Percentiles rank a stretch among this genome's conserved stretches.
These are phyloP conservation scores for Amphiprion ocellaris DNA, from an alignment of 2,113 vertebrate species.

Conservation along the genomic window DNA sequence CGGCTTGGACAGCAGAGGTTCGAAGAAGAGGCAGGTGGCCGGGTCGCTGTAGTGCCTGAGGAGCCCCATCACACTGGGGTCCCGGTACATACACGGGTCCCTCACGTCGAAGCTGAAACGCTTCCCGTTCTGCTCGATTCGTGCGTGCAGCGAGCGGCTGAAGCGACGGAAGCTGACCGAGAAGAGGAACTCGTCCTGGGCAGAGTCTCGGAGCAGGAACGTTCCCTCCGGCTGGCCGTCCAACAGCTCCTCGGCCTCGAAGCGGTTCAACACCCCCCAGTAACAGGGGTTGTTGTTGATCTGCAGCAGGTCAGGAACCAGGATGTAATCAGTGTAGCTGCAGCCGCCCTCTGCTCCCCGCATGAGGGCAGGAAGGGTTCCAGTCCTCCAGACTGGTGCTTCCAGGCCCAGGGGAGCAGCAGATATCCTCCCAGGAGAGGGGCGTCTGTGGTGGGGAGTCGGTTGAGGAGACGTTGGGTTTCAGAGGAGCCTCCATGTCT, in stretches of 20 bases:
- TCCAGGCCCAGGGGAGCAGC: conserved; percentile 70
- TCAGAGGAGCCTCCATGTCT: conserved; percentile 81
- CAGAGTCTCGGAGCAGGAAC: conserved; percentile 94
- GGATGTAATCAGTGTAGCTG: conserved; percentile 87
- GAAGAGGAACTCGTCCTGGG: conserved; percentile 97
- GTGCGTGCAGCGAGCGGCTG: conserved; percentile 95
- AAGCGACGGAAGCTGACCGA: conserved; percentile 98
- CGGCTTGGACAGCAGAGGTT: conserved; percentile 93
- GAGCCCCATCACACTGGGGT: conserved; percentile 93
- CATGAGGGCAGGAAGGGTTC: conserved; percentile 88
- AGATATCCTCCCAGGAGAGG: conserved; percentile 83
- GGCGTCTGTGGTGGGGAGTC: conserved; percentile 78
- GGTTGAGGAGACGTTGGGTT: conserved; percentile 70
- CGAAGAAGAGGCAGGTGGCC: conserved; percentile 96
- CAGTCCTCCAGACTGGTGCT: conserved; percentile 86
- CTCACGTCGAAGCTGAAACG: conserved; percentile 98
- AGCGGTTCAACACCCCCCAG: conserved; percentile 97
- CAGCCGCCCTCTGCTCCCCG: conserved; percentile 82
- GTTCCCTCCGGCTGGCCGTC: conserved; percentile 97
- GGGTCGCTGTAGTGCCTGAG: conserved; percentile 97
- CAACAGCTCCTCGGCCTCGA: conserved; percentile 94
- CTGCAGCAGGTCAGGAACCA: conserved; percentile 96
- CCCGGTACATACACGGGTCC: conserved; percentile 96
- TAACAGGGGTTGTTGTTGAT: conserved; percentile 97
- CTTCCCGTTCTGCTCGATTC: conserved; percentile 96